Percentiles rank a stretch among this genome's conserved stretches.
These are phyloP conservation scores for Leucophenga montana DNA, from an alignment of 2,888 invertebrate genomes.

Conservation along the genomic window DNA sequence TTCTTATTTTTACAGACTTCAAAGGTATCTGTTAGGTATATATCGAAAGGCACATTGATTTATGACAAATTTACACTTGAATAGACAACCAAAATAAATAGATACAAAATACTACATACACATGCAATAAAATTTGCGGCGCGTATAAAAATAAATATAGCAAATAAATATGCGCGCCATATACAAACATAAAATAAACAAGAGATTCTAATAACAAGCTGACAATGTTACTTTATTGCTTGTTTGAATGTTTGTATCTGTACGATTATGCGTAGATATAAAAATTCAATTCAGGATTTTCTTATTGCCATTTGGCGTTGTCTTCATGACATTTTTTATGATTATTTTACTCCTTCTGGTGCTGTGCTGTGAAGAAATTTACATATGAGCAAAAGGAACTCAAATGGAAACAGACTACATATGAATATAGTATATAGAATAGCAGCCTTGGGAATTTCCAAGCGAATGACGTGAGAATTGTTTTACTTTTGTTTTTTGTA, in stretches of 20 bases:
- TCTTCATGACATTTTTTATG: slow-evolving; percentile 65
- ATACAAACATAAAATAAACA: slow-evolving; percentile 11
- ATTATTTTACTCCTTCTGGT: slow-evolving; percentile 69
- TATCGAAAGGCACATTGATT: slow-evolving; percentile 1
- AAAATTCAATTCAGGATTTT: slow-evolving; percentile 72
- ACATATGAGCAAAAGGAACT: slow-evolving; percentile 50
- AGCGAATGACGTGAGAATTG: slow-evolving; percentile 72
- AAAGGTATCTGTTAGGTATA: too few relatives aligned
- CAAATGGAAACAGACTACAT: slow-evolving; percentile 35
- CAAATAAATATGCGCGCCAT: neutral
- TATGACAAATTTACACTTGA: slow-evolving; percentile 37
- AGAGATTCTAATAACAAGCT: slow-evolving; percentile 40
- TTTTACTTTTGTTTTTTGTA: slow-evolving; percentile 42
- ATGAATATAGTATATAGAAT: slow-evolving; percentile 48
- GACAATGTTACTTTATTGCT: slow-evolving; percentile 67
- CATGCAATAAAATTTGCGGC: slow-evolving; percentile 37
- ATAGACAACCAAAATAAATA: slow-evolving; percentile 27
- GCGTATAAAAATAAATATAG: slow-evolving; percentile 45
- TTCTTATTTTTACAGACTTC: neutral
- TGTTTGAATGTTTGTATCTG: slow-evolving; percentile 1
- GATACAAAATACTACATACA: slow-evolving; percentile 26
- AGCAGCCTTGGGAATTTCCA: slow-evolving; percentile 66
- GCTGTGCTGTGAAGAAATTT: slow-evolving; percentile 59
- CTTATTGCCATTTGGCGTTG: slow-evolving; percentile 15
- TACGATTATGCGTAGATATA: slow-evolving; percentile 53